Percentiles rank a stretch among this genome's conserved stretches.
Evolutionary conservation across 2,888 invertebrate species (phyloP).

Genomic region (Caenorhabditis sp.): DNA sequence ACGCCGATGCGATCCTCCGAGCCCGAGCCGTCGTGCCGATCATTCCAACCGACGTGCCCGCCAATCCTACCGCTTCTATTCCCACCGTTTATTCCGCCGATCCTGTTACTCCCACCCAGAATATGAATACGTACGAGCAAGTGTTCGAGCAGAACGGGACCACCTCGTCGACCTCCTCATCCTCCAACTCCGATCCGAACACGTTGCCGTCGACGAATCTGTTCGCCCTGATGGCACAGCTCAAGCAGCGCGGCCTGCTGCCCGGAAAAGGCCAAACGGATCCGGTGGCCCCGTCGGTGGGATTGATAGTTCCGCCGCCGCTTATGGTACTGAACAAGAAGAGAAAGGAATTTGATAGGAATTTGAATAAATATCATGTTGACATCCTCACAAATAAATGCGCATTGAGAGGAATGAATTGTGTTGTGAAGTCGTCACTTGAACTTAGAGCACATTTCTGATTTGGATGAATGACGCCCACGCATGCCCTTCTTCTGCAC

Average conservation of each 20-base stretch:
- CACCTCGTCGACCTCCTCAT: neutral
- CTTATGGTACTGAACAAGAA: neutral
- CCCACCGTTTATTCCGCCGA: too few species aligned
- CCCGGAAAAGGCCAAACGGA: neutral
- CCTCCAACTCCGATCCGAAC: neutral
- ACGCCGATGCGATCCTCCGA: conserved; percentile 9
- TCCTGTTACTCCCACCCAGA: too few species aligned
- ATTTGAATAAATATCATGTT: too few species aligned
- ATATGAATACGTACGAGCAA: conserved; percentile 31
- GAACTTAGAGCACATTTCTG: too few species aligned
- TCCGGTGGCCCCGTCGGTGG: neutral
- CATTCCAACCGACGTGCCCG: neutral
- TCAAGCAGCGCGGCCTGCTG: conserved; percentile 35
- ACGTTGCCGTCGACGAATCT: neutral
- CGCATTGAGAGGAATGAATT: too few species aligned
- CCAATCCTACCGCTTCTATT: too few species aligned
- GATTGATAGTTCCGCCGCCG: neutral
- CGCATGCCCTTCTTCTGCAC: too few species aligned
- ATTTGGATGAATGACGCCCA: too few species aligned
- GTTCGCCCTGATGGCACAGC: conserved; percentile 16
- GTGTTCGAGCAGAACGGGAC: conserved; percentile 1
- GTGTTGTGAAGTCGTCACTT: too few species aligned
- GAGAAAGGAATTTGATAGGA: too few species aligned
- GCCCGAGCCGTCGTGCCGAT: conserved; percentile 4
- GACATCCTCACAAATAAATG: too few species aligned